Percentiles rank a stretch among this genome's conserved stretches.
phyloP scores from a whole-genome alignment of 2,113 vertebrate genomes.

The Lipophrys pholis region DNA sequence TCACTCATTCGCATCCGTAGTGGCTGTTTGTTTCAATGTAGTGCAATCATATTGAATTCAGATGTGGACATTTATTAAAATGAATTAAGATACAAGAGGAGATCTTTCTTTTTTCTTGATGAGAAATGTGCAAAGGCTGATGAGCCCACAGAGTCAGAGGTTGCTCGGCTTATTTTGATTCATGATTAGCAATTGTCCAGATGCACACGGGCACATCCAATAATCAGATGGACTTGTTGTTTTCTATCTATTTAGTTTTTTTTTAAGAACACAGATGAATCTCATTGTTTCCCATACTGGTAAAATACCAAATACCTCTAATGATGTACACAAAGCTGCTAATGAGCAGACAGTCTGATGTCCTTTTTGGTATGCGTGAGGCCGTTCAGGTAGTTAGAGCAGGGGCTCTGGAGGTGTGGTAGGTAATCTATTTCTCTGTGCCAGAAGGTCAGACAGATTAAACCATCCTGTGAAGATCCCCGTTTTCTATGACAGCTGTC shows the following conservation, averaged over 20 bases:
- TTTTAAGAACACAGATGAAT: slow-evolving; percentile 36
- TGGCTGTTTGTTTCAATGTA: too few species aligned
- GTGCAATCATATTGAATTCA: too few species aligned
- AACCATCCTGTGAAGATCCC: slow-evolving; percentile 77
- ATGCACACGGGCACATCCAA: neutral
- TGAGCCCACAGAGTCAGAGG: neutral
- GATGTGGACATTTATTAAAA: too few species aligned
- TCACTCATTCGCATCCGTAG: neutral
- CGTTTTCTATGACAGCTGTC: slow-evolving; percentile 75
- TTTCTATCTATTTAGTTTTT: neutral
- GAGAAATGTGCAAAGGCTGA: too few species aligned
- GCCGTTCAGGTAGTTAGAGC: slow-evolving; percentile 58
- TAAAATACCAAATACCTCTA: slow-evolving; percentile 50
- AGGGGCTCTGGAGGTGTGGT: slow-evolving; percentile 60
- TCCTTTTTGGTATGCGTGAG: slow-evolving; percentile 67
- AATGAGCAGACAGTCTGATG: slow-evolving; percentile 47
- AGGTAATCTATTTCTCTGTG: slow-evolving; percentile 76
- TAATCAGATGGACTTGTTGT: slow-evolving; percentile 46
- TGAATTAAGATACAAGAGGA: too few species aligned
- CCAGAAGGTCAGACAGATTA: slow-evolving; percentile 83
- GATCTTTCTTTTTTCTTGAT: too few species aligned
- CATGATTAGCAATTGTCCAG: slow-evolving; percentile 46
- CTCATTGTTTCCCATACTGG: slow-evolving; percentile 12
- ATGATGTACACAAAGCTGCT: slow-evolving; percentile 47
- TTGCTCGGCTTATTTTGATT: slow-evolving; percentile 5